phyloP scores from a whole-genome alignment of 2,888 invertebrate species.

The Apomyelois bistriatella region DNA sequence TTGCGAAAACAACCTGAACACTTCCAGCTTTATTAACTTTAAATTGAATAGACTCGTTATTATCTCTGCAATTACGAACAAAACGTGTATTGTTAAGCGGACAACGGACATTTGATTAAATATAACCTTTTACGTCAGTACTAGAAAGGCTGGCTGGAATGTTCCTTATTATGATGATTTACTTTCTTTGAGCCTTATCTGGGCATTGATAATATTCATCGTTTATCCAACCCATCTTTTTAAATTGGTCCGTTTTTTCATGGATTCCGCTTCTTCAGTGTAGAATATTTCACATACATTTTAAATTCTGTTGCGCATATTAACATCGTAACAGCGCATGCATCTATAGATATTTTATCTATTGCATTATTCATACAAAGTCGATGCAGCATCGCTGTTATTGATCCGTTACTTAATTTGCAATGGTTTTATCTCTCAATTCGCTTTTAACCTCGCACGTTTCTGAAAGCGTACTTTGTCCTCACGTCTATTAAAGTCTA shows the following conservation, averaged over 20 bases:
- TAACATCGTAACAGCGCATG: neutral
- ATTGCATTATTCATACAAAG: constrained; percentile 23
- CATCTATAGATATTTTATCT: constrained; percentile 13
- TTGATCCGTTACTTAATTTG: constrained; percentile 23
- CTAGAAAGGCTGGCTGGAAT: neutral
- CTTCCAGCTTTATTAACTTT: constrained; percentile 37
- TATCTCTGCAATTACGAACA: constrained; percentile 1
- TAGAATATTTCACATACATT: too few relatives aligned
- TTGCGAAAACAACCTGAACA: neutral
- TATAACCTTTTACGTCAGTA: constrained; percentile 4
- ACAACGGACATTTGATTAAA: constrained; percentile 3
- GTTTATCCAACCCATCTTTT: neutral
- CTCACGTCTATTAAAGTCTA: neutral
- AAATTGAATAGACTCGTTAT: constrained; percentile 10
- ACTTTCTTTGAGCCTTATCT: neutral
- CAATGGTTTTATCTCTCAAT: constrained; percentile 26
- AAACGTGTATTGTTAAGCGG: constrained; percentile 1
- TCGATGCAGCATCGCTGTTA: constrained; percentile 17
- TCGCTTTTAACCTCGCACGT: constrained; percentile 1
- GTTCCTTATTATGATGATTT: neutral
- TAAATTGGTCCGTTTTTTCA: too few relatives aligned
- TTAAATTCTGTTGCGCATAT: too few relatives aligned
- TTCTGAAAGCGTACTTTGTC: neutral
- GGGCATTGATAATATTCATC: neutral
- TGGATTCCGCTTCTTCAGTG: too few relatives aligned